A percentile compares a stretch with the other conserved stretches of the same genome.
Evolutionary conservation across 2,888 invertebrate species (phyloP).

Genomic region (Heteropelma amictum): DNA sequence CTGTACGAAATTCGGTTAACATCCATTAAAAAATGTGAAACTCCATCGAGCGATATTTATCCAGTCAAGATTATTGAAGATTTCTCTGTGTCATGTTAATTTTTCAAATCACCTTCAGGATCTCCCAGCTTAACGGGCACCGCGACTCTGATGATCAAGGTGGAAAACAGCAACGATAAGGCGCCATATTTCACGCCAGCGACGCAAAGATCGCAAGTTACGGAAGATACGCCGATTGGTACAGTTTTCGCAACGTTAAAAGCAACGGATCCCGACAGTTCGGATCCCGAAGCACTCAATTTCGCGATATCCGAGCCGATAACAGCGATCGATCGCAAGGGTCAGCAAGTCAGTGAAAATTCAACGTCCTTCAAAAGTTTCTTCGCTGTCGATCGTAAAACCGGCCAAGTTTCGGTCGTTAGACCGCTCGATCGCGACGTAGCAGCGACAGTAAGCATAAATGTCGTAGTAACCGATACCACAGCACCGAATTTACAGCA

Average conservation of each 20-base stretch:
- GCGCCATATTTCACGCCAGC: conserved; percentile 89
- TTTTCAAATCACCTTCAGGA: conserved; percentile 80
- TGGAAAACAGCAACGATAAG: conserved; percentile 93
- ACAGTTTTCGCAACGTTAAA: conserved; percentile 85
- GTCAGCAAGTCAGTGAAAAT: conserved; percentile 82
- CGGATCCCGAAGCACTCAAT: conserved; percentile 83
- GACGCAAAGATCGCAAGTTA: conserved; percentile 88
- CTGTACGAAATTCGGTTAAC: no score
- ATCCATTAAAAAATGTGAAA: background rate
- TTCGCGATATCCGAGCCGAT: conserved; percentile 85
- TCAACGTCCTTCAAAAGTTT: conserved; percentile 80
- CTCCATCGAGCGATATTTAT: background rate
- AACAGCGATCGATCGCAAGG: conserved; percentile 90
- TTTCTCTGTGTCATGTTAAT: background rate
- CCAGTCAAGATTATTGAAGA: background rate
- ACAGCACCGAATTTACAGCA: conserved; percentile 88
- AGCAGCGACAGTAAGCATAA: conserved; percentile 88
- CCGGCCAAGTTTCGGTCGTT: conserved; percentile 83
- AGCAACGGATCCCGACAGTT: conserved; percentile 90
- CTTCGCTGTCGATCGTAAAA: conserved; percentile 83
- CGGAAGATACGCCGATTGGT: conserved; percentile 88
- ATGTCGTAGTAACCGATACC: conserved; percentile 89
- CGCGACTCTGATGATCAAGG: conserved; percentile 87
- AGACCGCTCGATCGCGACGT: conserved; percentile 83
- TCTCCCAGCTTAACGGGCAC: conserved; percentile 90